These are phyloP conservation scores for Cremastobaeus sp. DNA, from an alignment of 2,888 invertebrate genomes.

Conservation along the genomic window DNA sequence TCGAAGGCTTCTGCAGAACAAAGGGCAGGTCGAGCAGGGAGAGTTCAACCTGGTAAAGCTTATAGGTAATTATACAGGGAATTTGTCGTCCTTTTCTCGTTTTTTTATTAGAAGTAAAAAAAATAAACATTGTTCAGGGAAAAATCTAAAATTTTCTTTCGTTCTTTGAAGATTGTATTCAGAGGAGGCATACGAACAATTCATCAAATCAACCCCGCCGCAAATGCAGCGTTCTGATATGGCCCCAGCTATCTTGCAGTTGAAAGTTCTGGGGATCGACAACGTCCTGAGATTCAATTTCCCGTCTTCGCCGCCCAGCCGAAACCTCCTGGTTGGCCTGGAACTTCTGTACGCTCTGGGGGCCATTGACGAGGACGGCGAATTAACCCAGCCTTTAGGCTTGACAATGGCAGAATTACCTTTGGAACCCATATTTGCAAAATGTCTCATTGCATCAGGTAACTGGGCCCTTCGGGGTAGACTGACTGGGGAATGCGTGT, in stretches of 20 bases:
- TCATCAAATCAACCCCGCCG: conserved; percentile 88
- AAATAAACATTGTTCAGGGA: too few species aligned
- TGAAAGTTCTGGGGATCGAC: conserved; percentile 96
- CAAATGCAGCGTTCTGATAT: conserved; percentile 96
- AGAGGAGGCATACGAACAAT: conserved; percentile 86
- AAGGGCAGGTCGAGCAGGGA: conserved; percentile 94
- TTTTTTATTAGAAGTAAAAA: too few species aligned
- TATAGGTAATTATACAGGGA: conserved; percentile 81
- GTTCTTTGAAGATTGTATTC: conserved; percentile 83
- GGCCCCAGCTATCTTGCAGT: conserved; percentile 89
- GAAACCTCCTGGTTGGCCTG: conserved; percentile 89
- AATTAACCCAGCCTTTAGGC: conserved; percentile 88
- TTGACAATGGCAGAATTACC: conserved; percentile 95
- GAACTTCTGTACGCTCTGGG: conserved; percentile 92
- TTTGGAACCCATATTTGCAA: conserved; percentile 90
- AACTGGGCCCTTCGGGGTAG: too few species aligned
- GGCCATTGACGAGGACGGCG: conserved; percentile 88
- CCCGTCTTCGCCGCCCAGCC: conserved; percentile 94
- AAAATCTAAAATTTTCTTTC: not conserved
- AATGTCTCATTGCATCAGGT: conserved; percentile 89
- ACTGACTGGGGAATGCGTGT: too few species aligned
- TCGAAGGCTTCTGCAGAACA: conserved; percentile 94
- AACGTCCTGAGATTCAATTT: conserved; percentile 95
- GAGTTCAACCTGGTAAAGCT: conserved; percentile 90
- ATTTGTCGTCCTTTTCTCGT: not conserved